Percentiles rank a stretch among this genome's conserved stretches.
Evolutionary conservation across 2,113 vertebrate species (phyloP).

Genomic region (Scalopus aquaticus): DNA sequence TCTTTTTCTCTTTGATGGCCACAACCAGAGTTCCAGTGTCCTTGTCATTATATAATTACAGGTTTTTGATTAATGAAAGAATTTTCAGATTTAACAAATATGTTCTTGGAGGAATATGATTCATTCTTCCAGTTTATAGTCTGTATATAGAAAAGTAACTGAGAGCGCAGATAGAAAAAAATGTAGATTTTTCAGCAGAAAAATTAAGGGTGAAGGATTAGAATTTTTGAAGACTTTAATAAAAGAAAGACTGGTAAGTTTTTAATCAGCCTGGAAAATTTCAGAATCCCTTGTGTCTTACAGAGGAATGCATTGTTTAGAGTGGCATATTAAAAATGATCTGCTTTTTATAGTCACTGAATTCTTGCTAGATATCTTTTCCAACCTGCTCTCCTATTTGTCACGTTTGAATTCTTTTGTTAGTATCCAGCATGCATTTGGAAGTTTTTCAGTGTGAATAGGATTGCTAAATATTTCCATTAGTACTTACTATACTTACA

Average conservation of each 20-base stretch:
- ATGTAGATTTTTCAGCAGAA: background rate
- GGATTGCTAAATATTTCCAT: slow-evolving; percentile 78
- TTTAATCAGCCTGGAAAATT: slow-evolving; percentile 79
- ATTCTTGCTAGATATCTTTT: slow-evolving; percentile 72
- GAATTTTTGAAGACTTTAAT: slow-evolving; percentile 31
- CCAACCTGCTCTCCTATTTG: slow-evolving; percentile 79
- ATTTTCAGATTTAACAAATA: slow-evolving; percentile 34
- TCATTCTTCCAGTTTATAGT: background rate
- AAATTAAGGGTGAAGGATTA: slow-evolving; percentile 6
- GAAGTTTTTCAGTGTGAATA: slow-evolving; percentile 79
- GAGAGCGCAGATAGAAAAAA: background rate
- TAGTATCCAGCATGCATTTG: slow-evolving; percentile 81
- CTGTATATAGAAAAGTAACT: background rate
- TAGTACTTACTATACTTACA: slow-evolving; percentile 50
- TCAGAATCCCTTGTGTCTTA: slow-evolving; percentile 70
- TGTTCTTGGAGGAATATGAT: background rate
- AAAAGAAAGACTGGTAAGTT: slow-evolving; percentile 70
- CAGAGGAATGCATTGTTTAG: slow-evolving; percentile 80
- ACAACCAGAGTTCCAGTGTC: background rate
- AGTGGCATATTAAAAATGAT: slow-evolving; percentile 87
- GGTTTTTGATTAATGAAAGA: background rate
- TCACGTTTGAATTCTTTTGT: slow-evolving; percentile 77
- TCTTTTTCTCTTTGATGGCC: background rate
- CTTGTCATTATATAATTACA: background rate
- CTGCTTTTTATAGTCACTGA: slow-evolving; percentile 77